phyloP scores from a whole-genome alignment of 1,140 invertebrate species.

The Adelges cooleyi region DNA sequence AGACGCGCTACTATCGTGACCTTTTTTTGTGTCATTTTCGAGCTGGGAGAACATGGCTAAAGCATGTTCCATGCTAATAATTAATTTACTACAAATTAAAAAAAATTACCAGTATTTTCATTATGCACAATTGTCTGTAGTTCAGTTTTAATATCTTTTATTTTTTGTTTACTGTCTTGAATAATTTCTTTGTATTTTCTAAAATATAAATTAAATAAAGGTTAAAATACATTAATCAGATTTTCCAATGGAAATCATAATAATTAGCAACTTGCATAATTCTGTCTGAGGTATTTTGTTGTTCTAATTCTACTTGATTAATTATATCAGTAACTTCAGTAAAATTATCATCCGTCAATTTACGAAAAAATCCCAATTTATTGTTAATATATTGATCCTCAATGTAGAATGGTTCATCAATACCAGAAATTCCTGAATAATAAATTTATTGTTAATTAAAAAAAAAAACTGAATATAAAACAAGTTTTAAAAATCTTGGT shows the following conservation, averaged over 20 bases:
- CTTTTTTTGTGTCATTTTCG: no score
- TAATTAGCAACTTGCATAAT: background rate
- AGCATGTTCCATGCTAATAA: no score
- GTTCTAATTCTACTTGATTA: background rate
- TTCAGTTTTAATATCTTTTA: constrained; percentile 14
- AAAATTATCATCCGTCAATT: constrained; percentile 9
- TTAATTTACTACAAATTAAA: no score
- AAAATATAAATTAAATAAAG: background rate
- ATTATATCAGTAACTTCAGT: constrained; percentile 13
- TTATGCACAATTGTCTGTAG: background rate
- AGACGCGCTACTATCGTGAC: no score
- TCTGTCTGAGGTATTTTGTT: background rate
- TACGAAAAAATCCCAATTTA: background rate
- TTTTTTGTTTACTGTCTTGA: constrained; percentile 8
- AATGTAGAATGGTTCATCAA: background rate
- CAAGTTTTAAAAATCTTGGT: no score
- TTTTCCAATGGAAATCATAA: no score
- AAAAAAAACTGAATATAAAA: no score
- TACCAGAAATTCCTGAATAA: background rate
- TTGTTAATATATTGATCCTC: constrained; percentile 2
- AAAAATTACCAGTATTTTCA: constrained; percentile 2
- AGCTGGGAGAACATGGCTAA: no score
- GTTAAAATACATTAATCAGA: no score
- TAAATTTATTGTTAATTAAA: background rate
- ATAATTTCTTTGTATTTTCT: constrained; percentile 25